Evolutionary conservation across 2,113 vertebrate genomes (phyloP), one percentile per base, ranked within the genome.

Genomic region (Fulica atra): DNA sequence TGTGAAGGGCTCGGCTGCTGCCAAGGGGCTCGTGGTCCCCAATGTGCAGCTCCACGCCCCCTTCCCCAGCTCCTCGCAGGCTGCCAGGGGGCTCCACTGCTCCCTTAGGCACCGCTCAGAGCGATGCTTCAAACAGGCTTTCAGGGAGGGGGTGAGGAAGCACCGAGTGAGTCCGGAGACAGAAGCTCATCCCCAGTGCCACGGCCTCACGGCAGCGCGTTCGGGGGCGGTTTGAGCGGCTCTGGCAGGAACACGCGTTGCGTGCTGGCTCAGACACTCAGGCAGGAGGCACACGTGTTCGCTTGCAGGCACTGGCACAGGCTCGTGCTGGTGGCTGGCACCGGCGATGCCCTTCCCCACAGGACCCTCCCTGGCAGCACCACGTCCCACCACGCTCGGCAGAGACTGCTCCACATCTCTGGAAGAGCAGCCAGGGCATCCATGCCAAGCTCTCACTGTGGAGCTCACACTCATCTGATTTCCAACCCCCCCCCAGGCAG

Each of bases 281-380:
- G 42, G 42, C 42, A 44, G 42, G 42, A 44, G 42, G 16, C 42
- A 44, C 42, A 44, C 7, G 16, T 44, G 42, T 44, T n/a, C 15
- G 35, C 74, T 57, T 1, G 10, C 80, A 20, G 81, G 2, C 74
- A 2, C 1, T 1, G 0, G 1, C 5, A 1, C 11, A 3, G 61
- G 71, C 16, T 21, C 2, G 46, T 56, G 88, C 71, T 53, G 71
- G 40, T 5, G 71, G 31, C 2, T 56, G 81, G 65, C 54, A 4
- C 1, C 16, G 10, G 3, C 5, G 5, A 3, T 8, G 31, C 31
- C 70, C n/a, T 9, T 7, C 3, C 1, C 26, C 86, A 13, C 2
- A 1, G 6, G 4, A 59, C 15, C 19, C 3, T 0, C 50, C 3
- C 36, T 1, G 50, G 44, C 16, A 17, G 79, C 79, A 11, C 46